Conservation (phyloP, 2,888 invertebrate genomes). For the Drepana falcataria region DNA sequence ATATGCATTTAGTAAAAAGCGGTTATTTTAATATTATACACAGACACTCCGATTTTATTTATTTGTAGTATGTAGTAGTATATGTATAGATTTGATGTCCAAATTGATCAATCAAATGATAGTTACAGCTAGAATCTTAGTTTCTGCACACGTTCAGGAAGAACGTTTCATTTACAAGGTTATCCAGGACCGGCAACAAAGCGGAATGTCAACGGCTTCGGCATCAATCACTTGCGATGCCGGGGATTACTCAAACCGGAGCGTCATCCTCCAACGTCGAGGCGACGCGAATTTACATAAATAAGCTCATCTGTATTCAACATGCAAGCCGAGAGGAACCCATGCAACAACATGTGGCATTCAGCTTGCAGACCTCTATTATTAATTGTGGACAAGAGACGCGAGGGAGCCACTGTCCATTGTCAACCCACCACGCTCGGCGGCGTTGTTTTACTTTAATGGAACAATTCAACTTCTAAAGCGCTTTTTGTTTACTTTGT, state of each 20-base stretch:
- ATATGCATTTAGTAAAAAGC: too few relatives aligned
- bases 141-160: constrained; percentile 20
- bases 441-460: constrained; percentile 55
- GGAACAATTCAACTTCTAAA: constrained; percentile 33
- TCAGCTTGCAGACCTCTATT: constrained; percentile 71
- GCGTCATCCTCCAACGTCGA: constrained; percentile 53
- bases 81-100: too few relatives aligned
- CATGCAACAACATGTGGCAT: constrained; percentile 74
- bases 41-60: too few relatives aligned
- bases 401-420: constrained; percentile 41
- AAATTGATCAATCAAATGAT: too few relatives aligned
- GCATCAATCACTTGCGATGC: constrained; percentile 70
- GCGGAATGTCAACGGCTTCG: constrained; percentile 54
- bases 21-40: too few relatives aligned
- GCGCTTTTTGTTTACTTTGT: constrained; percentile 33
- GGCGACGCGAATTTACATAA: constrained; percentile 69
- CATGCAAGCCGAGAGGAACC: constrained; percentile 59
- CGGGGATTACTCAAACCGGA: constrained; percentile 57
- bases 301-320: constrained; percentile 75
- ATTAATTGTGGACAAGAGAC: constrained; percentile 72
- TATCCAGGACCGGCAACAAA: constrained; percentile 33
- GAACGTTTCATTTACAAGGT: constrained; percentile 22
- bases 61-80: too few relatives aligned
- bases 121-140: not conserved
- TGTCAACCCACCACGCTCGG: constrained; percentile 15